These are phyloP conservation scores for Leptodirus hochenwartii DNA, from an alignment of 2,888 invertebrate species.

Conservation along the genomic window DNA sequence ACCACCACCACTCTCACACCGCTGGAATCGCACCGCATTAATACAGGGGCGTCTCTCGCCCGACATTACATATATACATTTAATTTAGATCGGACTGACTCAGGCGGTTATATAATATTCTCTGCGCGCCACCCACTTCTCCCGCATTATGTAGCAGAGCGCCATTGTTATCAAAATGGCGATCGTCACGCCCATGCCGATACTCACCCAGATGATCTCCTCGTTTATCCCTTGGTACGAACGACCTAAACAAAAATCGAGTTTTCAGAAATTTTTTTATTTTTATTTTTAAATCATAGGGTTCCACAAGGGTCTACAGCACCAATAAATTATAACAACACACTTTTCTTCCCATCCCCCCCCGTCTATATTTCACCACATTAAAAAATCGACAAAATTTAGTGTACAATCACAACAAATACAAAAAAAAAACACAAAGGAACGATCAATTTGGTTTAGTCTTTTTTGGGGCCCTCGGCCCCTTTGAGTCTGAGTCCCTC, in stretches of 20 bases:
- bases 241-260: constrained; percentile 36
- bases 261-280: no score
- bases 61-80: no score
- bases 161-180: constrained; percentile 66
- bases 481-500: no score
- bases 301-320: background rate
- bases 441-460: no score
- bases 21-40: no score
- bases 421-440: no score
- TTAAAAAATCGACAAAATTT: no score
- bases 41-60: no score
- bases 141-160: constrained; percentile 61
- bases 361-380: no score
- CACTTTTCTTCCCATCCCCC: no score
- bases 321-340: background rate
- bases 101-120: constrained; percentile 56
- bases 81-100: constrained; percentile 23
- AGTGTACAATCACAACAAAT: background rate
- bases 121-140: constrained; percentile 60
- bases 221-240: constrained; percentile 73
- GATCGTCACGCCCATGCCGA: constrained; percentile 71
- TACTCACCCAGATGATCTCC: constrained; percentile 78
- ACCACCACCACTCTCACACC: no score
- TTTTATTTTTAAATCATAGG: background rate
- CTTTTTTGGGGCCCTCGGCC: no score